Conservation (phyloP, 2,797 vertebrate genomes). For the Amazonetta brasiliensis region DNA sequence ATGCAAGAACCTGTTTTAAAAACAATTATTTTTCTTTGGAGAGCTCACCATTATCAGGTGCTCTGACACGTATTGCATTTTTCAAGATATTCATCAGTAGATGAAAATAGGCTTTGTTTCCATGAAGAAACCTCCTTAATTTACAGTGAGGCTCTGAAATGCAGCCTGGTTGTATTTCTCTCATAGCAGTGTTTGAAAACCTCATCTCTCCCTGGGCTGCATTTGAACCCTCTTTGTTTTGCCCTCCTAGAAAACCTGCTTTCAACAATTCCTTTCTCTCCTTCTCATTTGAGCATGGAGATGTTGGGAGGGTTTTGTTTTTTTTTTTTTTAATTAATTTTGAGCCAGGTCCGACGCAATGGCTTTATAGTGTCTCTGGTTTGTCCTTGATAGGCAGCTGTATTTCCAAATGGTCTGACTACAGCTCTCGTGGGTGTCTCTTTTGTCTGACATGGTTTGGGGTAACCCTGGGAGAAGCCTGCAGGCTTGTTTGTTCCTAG, state of each 20-base stretch:
- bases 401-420: slow-evolving; percentile 22
- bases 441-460: background rate
- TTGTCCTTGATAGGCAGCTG: background rate
- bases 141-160: slow-evolving; percentile 30
- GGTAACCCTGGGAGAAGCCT: background rate
- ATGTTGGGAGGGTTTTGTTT: background rate
- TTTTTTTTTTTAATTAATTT: background rate
- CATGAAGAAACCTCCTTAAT: slow-evolving; percentile 38
- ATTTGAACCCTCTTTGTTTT: slow-evolving; percentile 46
- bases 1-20: background rate
- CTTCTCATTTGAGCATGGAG: background rate
- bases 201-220: slow-evolving; percentile 42
- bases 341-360: background rate
- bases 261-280: background rate
- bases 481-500: slow-evolving; percentile 1
- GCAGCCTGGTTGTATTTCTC: slow-evolving; percentile 20
- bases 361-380: slow-evolving; percentile 12
- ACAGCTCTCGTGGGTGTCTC: background rate
- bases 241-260: background rate
- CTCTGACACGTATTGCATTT: background rate
- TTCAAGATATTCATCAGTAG: background rate
- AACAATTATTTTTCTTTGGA: background rate
- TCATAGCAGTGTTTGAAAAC: slow-evolving; percentile 21
- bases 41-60: background rate
- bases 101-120: slow-evolving; percentile 26